These are phyloP conservation scores for Lepidostoma basale DNA, from an alignment of 1,140 invertebrate species.

Conservation along the genomic window DNA sequence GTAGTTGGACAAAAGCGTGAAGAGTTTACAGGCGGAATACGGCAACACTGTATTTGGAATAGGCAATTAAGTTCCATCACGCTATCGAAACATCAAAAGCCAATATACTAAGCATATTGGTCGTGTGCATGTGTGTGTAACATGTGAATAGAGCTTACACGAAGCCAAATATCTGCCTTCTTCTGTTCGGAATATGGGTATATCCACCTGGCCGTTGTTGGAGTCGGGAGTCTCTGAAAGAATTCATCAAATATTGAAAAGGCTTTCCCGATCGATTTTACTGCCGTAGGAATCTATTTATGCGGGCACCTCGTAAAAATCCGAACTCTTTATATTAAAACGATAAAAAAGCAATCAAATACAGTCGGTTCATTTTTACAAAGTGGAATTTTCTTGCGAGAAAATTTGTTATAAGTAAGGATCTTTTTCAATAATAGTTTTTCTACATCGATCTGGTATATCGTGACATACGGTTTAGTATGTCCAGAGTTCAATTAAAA, in stretches of 20 bases:
- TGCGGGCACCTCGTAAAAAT: no score
- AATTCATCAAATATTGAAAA: constrained; percentile 44
- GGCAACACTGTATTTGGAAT: neutral
- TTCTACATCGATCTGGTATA: constrained; percentile 2
- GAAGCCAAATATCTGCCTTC: constrained; percentile 82
- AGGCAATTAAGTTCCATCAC: constrained; percentile 17
- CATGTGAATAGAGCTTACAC: constrained; percentile 63
- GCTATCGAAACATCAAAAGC: constrained; percentile 15
- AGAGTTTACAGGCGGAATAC: neutral
- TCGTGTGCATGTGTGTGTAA: no score
- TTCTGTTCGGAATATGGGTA: constrained; percentile 78
- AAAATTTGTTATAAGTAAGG: neutral
- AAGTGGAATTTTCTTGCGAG: neutral
- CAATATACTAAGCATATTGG: no score
- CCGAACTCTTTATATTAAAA: no score
- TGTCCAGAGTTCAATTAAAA: no score
- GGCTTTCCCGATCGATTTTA: constrained; percentile 33
- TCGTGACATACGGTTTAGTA: constrained; percentile 3
- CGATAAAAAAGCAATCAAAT: no score
- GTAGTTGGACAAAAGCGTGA: neutral
- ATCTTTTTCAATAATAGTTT: constrained; percentile 2
- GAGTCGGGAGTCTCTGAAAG: constrained; percentile 47
- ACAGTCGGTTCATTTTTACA: neutral
- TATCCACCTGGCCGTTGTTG: constrained; percentile 67
- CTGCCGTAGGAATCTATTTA: no score